These are phyloP conservation scores for Echeneis naucrates DNA, from an alignment of 2,797 vertebrate species.

Conservation along the genomic window DNA sequence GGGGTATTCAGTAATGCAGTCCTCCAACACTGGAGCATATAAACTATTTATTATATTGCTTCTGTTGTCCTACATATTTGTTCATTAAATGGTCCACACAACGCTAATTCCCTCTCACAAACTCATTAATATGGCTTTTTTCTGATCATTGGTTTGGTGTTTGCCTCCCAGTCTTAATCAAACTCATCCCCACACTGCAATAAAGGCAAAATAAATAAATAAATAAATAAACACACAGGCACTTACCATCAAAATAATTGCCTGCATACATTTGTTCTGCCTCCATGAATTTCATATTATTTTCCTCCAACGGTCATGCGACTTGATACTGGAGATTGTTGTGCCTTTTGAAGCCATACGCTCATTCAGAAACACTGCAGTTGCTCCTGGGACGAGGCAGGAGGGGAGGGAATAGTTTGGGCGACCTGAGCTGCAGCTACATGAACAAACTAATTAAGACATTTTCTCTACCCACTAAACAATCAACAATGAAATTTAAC, in stretches of 20 bases:
- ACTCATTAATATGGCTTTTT: conserved; percentile 68
- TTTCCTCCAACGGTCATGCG: conserved; percentile 64
- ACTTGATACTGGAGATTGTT: conserved; percentile 45
- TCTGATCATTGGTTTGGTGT: conserved; percentile 70
- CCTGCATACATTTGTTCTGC: conserved; percentile 78
- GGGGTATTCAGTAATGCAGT: conserved; percentile 26
- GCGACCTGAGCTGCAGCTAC: conserved; percentile 40
- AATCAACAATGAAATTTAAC: conserved; percentile 72
- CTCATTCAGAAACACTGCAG: conserved; percentile 45
- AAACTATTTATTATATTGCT: conserved; percentile 40
- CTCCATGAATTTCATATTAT: conserved; percentile 77
- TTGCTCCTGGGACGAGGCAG: conserved; percentile 39
- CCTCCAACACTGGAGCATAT: conserved; percentile 37
- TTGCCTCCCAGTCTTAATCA: conserved; percentile 79
- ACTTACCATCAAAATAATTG: conserved; percentile 77
- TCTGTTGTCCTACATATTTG: conserved; percentile 64
- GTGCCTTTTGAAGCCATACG: conserved; percentile 45
- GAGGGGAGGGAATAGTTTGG: conserved; percentile 36
- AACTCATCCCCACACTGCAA: conserved; percentile 72
- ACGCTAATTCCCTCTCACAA: conserved; percentile 64
- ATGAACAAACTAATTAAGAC: conserved; percentile 74
- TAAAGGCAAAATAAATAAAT: conserved; percentile 49
- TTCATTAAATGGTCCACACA: conserved; percentile 66
- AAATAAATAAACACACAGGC: conserved; percentile 50
- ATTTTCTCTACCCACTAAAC: conserved; percentile 71